A percentile compares a stretch with the other conserved stretches of the same genome.
Conservation (phyloP, 2,113 vertebrate species). For the Takifugu bimaculatus region DNA sequence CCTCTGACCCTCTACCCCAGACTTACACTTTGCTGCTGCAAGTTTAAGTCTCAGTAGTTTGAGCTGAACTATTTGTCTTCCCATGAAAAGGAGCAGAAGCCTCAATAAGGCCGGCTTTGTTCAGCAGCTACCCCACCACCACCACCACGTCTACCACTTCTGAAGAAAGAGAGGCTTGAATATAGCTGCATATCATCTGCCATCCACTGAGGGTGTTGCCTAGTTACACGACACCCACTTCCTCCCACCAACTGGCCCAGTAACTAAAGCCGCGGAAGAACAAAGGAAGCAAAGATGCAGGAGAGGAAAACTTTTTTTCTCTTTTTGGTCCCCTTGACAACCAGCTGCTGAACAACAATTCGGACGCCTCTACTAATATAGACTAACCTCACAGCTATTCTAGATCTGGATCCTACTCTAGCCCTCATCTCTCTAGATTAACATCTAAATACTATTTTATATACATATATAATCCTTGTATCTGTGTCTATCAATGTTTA, state of each 20-base stretch:
- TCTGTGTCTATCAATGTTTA: too few relatives aligned
- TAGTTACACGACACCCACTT: constrained; percentile 69
- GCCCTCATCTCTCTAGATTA: too few relatives aligned
- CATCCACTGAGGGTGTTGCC: constrained; percentile 75
- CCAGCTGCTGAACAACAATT: constrained; percentile 5
- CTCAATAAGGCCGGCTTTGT: constrained; percentile 72
- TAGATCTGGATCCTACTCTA: too few relatives aligned
- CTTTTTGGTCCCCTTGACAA: constrained; percentile 41
- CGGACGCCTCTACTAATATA: constrained; percentile 17
- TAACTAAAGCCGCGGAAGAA: constrained; percentile 23
- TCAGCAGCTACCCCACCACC: constrained; percentile 40
- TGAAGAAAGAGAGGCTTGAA: constrained; percentile 15
- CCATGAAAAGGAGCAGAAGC: constrained; percentile 62
- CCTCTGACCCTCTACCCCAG: neutral
- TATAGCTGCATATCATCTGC: constrained; percentile 70
- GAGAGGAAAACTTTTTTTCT: constrained; percentile 27
- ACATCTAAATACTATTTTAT: too few relatives aligned
- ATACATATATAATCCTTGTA: too few relatives aligned
- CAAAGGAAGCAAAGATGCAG: constrained; percentile 47
- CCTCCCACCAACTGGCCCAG: constrained; percentile 55
- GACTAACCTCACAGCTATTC: neutral
- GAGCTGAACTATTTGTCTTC: constrained; percentile 67
- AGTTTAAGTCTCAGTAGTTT: constrained; percentile 23
- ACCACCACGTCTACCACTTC: neutral
- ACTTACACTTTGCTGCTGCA: constrained; percentile 24